A percentile compares a stretch with the other conserved stretches of the same genome.
Evolutionary conservation across 2,113 vertebrate genomes (phyloP).

Genomic region (Herpailurus yagouaroundi): DNA sequence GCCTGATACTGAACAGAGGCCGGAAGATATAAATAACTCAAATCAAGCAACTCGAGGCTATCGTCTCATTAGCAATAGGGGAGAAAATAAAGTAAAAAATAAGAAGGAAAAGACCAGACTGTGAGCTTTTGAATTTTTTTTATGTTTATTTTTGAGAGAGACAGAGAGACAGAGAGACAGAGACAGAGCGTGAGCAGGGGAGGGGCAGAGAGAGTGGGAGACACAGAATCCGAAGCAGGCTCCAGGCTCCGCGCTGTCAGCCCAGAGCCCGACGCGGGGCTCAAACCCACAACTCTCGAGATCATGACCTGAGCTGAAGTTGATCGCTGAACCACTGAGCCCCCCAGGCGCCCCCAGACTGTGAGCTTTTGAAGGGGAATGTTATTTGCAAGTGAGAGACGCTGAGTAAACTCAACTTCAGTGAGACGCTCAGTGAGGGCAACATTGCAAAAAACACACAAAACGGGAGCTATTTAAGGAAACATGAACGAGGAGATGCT

Average conservation of each 20-base stretch:
- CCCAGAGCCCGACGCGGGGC: no score
- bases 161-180: no score
- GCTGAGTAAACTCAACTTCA: conserved; percentile 63
- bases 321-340: no score
- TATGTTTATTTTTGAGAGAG: no score
- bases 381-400: conserved; percentile 41
- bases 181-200: no score
- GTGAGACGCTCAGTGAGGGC: conserved; percentile 39
- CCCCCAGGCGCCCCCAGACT: no score
- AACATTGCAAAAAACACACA: background rate
- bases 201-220: no score
- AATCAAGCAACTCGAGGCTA: conserved; percentile 59
- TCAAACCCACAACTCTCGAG: fast-evolving
- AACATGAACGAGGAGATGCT: conserved; percentile 38
- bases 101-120: conserved; percentile 57
- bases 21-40: conserved; percentile 69
- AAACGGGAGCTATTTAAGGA: conserved; percentile 33
- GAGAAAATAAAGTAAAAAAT: conserved; percentile 64
- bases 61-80: conserved; percentile 62
- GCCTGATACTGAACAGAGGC: conserved; percentile 59
- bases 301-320: no score
- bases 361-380: conserved; percentile 58
- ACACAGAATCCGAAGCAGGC: no score
- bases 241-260: no score
- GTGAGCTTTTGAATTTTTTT: conserved; percentile 35